Evolutionary conservation across 2,113 vertebrate genomes (phyloP).

Genomic region (Choloepus hoffmanni): DNA sequence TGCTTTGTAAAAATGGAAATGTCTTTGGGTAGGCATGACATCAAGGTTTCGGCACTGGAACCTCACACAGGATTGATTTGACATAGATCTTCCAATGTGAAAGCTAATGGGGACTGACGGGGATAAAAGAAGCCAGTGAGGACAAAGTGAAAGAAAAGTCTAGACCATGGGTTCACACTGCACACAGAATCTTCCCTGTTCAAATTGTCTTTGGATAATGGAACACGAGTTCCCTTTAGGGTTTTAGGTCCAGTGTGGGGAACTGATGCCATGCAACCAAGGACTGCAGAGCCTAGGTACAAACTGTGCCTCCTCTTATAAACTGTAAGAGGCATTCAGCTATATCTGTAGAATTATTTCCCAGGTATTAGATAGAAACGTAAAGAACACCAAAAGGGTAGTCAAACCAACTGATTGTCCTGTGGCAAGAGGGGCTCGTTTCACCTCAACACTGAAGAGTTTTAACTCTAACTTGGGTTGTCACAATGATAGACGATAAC

Average conservation of each 20-base stretch:
- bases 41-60: no score
- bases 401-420: neutral
- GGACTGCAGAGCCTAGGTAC: neutral
- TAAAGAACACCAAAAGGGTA: neutral
- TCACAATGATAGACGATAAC: neutral
- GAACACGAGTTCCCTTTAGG: no score
- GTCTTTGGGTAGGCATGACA: no score
- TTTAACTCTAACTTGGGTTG: neutral
- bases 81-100: no score
- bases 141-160: no score
- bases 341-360: neutral
- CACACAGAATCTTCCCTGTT: no score
- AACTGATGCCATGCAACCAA: neutral
- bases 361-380: neutral
- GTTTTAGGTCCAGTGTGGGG: neutral
- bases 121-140: no score
- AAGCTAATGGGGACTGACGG: no score
- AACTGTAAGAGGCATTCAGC: neutral
- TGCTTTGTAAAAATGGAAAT: no score
- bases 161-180: no score
- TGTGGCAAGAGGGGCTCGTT: neutral
- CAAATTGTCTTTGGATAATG: no score
- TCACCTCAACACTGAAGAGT: neutral
- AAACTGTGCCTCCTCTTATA: neutral
- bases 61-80: no score